Conservation (phyloP, 2,888 invertebrate genomes). For the Caenorhabditis macrosperma region DNA sequence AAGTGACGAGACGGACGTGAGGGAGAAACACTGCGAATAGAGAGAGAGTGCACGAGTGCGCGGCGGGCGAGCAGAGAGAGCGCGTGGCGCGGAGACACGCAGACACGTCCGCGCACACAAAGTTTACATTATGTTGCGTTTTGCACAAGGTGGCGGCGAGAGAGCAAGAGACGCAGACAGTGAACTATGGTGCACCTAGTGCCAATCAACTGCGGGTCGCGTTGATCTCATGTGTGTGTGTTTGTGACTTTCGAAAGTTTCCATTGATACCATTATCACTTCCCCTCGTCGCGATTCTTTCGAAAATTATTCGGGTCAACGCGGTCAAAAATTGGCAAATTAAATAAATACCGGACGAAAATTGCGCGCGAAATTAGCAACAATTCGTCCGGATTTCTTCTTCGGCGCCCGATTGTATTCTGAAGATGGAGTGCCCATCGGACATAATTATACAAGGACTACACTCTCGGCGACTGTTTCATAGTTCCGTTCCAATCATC, state of each 20-base stretch:
- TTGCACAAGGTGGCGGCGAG: conserved; percentile 23
- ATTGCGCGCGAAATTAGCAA: not conserved
- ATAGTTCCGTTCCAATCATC: too few species aligned
- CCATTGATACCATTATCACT: not conserved
- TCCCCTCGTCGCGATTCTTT: not conserved
- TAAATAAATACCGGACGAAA: not conserved
- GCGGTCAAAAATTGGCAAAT: not conserved
- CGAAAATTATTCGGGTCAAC: not conserved
- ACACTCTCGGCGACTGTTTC: too few species aligned
- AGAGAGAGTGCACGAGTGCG: not conserved
- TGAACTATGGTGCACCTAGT: conserved; percentile 12
- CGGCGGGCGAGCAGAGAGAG: not conserved
- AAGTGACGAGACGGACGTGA: not conserved
- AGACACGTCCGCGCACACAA: not conserved
- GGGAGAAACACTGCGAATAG: not conserved
- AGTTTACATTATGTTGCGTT: conserved; percentile 52
- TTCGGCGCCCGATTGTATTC: too few species aligned
- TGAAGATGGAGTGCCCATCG: too few species aligned
- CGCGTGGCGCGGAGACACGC: not conserved
- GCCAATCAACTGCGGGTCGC: not conserved
- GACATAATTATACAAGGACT: too few species aligned
- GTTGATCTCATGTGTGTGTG: not conserved
- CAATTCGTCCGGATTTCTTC: too few species aligned
- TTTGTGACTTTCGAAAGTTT: too few species aligned
- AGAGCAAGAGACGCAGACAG: conserved; percentile 18